A percentile compares a stretch with the other conserved stretches of the same genome.
Evolutionary conservation across 1,140 invertebrate genomes (phyloP).

Genomic region (Homalodisca vitripennis): DNA sequence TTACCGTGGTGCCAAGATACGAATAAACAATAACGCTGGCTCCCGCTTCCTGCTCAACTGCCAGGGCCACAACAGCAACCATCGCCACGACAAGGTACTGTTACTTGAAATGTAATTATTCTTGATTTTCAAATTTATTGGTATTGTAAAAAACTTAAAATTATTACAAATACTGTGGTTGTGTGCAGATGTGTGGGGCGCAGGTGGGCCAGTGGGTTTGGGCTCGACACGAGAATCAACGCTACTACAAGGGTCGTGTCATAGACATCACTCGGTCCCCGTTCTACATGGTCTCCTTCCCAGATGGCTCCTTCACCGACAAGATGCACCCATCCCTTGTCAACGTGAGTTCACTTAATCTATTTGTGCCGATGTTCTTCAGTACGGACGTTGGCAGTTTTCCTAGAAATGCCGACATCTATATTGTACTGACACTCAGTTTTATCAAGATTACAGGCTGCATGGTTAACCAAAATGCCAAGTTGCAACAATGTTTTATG

Average conservation of each 20-base stretch:
- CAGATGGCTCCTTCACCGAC: slow-evolving; percentile 62
- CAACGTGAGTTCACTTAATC: slow-evolving; percentile 42
- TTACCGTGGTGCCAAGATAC: slow-evolving; percentile 50
- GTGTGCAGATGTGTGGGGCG: slow-evolving; percentile 42
- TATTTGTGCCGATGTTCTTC: too few relatives aligned
- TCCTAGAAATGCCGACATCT: too few relatives aligned
- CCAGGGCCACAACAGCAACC: slow-evolving; percentile 46
- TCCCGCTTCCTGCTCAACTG: slow-evolving; percentile 55
- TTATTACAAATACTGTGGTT: not conserved
- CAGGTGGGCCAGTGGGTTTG: slow-evolving; percentile 52
- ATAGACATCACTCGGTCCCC: slow-evolving; percentile 51
- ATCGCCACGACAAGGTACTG: slow-evolving; percentile 46
- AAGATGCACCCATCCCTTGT: slow-evolving; percentile 58
- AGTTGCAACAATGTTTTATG: too few relatives aligned
- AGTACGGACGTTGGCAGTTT: too few relatives aligned
- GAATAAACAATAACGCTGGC: slow-evolving; percentile 47
- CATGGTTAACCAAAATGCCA: too few relatives aligned
- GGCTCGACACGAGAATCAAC: slow-evolving; percentile 62
- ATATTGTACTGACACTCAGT: too few relatives aligned
- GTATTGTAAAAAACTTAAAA: too few relatives aligned
- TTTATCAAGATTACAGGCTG: too few relatives aligned
- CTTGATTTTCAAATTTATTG: not conserved
- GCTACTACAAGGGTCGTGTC: slow-evolving; percentile 61
- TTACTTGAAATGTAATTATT: not conserved
- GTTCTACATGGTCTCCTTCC: slow-evolving; percentile 63